Percentiles rank a stretch among this genome's conserved stretches.
These are phyloP conservation scores for Alexandromys fortis DNA, from an alignment of 2,113 vertebrate species.

Conservation along the genomic window DNA sequence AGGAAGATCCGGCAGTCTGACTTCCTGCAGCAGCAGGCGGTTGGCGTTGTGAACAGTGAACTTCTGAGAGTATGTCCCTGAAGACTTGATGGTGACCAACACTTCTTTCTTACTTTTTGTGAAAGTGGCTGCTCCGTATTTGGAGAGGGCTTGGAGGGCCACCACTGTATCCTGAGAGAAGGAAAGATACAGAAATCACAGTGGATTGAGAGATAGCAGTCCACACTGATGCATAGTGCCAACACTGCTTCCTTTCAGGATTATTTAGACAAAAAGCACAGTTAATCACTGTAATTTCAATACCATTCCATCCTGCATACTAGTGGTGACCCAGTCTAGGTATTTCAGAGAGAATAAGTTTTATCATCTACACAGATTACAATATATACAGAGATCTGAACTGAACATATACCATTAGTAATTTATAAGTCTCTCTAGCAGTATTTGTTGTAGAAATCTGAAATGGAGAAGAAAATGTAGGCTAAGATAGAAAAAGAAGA, in stretches of 20 bases:
- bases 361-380: background rate
- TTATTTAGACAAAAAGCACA: background rate
- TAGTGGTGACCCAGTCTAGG: background rate
- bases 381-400: background rate
- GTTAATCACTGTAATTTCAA: background rate
- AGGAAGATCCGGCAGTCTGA: constrained; percentile 78
- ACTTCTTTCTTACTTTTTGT: constrained; percentile 61
- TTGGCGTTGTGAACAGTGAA: constrained; percentile 88
- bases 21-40: constrained; percentile 91
- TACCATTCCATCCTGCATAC: background rate
- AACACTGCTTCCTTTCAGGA: background rate
- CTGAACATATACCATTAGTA: background rate
- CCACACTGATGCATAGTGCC: background rate
- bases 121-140: constrained; percentile 79
- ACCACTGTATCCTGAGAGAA: constrained; percentile 85
- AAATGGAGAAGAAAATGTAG: constrained; percentile 22
- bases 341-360: background rate
- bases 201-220: background rate
- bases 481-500: background rate
- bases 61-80: constrained; percentile 69
- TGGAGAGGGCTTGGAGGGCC: constrained; percentile 85
- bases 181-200: background rate
- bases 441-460: constrained; percentile 23
- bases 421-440: background rate
- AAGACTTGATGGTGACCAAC: constrained; percentile 73